A percentile compares a stretch with the other conserved stretches of the same genome.
Conservation (phyloP, 2,888 invertebrate species). For the Torymus texanus region DNA sequence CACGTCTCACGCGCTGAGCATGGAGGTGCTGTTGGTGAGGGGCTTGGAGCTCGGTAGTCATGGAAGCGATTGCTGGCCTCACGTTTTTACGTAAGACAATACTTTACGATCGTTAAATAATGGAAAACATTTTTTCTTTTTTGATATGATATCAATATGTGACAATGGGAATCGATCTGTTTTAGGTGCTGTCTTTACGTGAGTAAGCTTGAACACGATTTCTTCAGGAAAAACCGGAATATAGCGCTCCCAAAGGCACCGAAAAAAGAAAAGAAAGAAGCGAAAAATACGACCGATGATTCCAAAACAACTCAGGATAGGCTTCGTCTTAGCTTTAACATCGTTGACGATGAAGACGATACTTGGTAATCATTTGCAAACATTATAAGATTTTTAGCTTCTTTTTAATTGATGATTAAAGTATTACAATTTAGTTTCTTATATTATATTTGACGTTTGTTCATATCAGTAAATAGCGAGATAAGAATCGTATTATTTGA, state of each 20-base stretch:
- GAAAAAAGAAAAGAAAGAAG: slow-evolving; percentile 78
- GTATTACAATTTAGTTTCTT: too few species aligned
- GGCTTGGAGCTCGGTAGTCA: slow-evolving; percentile 95
- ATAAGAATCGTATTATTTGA: too few species aligned
- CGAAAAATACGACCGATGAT: slow-evolving; percentile 76
- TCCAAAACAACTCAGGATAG: slow-evolving; percentile 81
- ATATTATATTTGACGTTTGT: too few species aligned
- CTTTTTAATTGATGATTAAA: too few species aligned
- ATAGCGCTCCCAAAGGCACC: slow-evolving; percentile 81
- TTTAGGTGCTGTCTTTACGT: slow-evolving; percentile 91
- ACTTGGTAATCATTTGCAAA: slow-evolving; percentile 80
- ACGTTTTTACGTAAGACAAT: slow-evolving; percentile 86
- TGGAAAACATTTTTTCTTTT: too few species aligned
- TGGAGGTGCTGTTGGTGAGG: slow-evolving; percentile 91
- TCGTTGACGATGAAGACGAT: slow-evolving; percentile 84
- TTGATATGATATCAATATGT: too few species aligned
- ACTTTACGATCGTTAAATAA: too few species aligned
- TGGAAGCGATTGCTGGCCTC: slow-evolving; percentile 95
- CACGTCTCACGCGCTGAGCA: slow-evolving; percentile 92
- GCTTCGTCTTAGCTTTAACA: slow-evolving; percentile 79
- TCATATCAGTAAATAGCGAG: too few species aligned
- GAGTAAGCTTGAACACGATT: slow-evolving; percentile 91
- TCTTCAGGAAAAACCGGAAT: slow-evolving; percentile 89
- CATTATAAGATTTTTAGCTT: too few species aligned
- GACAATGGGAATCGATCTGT: too few species aligned